Base-by-base conservation (phyloP, 2,888 invertebrate genomes). In the Anoncus sp. region DNA sequence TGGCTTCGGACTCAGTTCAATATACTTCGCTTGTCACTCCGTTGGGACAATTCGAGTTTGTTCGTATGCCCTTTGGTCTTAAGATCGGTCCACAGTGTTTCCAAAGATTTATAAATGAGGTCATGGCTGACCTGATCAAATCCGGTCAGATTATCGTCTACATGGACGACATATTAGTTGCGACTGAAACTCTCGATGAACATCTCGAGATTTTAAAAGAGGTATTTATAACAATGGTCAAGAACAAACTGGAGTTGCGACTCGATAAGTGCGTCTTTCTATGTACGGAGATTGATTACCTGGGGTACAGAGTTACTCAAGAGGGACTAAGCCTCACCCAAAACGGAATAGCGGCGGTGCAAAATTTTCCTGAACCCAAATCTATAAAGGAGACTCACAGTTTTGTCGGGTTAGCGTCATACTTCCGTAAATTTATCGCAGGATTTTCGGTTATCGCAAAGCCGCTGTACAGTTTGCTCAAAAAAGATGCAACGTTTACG, bases 401-500 rank as follows among this genome's bases (percentile, higher is more conserved):
- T 14, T 86, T 85, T 60, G 35, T 86, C 12, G 85, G 82, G 7
- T 66, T 86, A 18, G 73, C 81, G 43, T 72, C 75, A 31, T 86
- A 85, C 69, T 86, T 86, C 67, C 62, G 83, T 10, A 72, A 77
- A 62, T 86, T 85, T 70, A 79, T 86, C 22, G 40, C 60, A n/a
- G 55, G 71, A 63, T 84, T 82, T 73, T 69, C 80, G 14, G 31
- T 53, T 0, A 77, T 83, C n/a, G 86, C 87, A 5, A 83, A 84
- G 59, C 87, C 87, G 1, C 59, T 88, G 20, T 83, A 86, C 69
- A 79, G 85, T 45, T 55, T 88, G 9, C 24, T 69, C 2, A 79
- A 69, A 53, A 69, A 73, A 79, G 31, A 31, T 22, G 49, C 67
- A 10, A 22, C 27, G 12, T 80, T 80, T 24, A 22, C n/a, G 1